A percentile compares a stretch with the other conserved stretches of the same genome.
These are phyloP conservation scores for Xylophagus ater DNA, from an alignment of 2,888 invertebrate genomes.

Conservation along the genomic window DNA sequence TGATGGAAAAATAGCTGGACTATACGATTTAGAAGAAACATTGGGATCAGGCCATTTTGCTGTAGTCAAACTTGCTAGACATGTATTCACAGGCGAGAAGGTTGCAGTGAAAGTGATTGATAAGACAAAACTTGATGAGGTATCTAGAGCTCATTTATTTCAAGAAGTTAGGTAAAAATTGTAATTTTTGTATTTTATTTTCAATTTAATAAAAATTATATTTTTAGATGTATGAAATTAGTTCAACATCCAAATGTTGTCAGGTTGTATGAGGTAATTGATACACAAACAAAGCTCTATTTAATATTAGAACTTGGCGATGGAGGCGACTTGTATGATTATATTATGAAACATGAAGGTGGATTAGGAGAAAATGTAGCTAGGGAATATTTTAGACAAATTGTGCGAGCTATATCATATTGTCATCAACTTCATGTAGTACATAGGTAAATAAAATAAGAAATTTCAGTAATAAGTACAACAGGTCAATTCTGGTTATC, in stretches of 20 bases:
- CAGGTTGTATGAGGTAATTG: slow-evolving; percentile 96
- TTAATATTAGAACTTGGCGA: slow-evolving; percentile 95
- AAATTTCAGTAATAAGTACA: too few relatives aligned
- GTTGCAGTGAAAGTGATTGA: slow-evolving; percentile 98
- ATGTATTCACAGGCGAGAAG: slow-evolving; percentile 98
- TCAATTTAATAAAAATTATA: slow-evolving; percentile 20
- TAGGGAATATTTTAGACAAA: slow-evolving; percentile 90
- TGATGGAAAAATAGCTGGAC: slow-evolving; percentile 86
- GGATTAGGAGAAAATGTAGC: slow-evolving; percentile 76
- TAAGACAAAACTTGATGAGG: slow-evolving; percentile 93
- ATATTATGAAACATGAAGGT: slow-evolving; percentile 90
- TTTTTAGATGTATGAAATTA: slow-evolving; percentile 95
- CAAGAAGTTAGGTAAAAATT: slow-evolving; percentile 63
- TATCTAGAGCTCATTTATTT: slow-evolving; percentile 90
- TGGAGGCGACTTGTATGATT: slow-evolving; percentile 97
- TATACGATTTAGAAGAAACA: slow-evolving; percentile 95
- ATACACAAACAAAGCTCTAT: slow-evolving; percentile 95
- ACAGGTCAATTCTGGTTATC: too few relatives aligned
- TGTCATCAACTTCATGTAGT: slow-evolving; percentile 80
- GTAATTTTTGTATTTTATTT: background rate
- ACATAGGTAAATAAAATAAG: slow-evolving; percentile 35
- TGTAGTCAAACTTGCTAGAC: slow-evolving; percentile 92
- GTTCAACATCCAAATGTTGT: slow-evolving; percentile 99
- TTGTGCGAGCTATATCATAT: slow-evolving; percentile 93
- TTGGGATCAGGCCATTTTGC: slow-evolving; percentile 98